phyloP scores from a whole-genome alignment of 2,888 invertebrate genomes.

The Cosmia trapezina region DNA sequence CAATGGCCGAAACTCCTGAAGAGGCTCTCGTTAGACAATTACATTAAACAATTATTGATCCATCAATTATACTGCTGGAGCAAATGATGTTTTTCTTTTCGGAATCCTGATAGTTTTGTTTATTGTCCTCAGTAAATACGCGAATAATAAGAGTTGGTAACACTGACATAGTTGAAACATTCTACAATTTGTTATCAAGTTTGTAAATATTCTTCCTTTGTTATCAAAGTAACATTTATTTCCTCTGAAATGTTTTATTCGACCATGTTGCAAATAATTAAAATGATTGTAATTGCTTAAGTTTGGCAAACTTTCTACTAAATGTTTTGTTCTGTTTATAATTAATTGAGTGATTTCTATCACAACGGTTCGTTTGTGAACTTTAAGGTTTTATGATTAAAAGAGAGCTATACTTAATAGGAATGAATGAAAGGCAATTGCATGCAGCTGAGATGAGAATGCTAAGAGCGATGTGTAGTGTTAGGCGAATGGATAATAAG shows the following conservation, averaged over 20 bases:
- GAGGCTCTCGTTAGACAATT: not conserved
- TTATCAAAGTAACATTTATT: constrained; percentile 12
- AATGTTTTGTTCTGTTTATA: constrained; percentile 29
- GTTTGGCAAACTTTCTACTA: constrained; percentile 37
- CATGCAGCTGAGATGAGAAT: too few species aligned
- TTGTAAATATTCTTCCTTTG: constrained; percentile 10
- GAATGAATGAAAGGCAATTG: too few species aligned
- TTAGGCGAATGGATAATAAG: too few species aligned
- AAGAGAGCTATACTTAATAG: too few species aligned
- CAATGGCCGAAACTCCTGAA: not conserved
- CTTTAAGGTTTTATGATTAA: not conserved
- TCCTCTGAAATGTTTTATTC: constrained; percentile 30
- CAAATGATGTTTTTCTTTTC: not conserved
- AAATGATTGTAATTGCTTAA: constrained; percentile 28
- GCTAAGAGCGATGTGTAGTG: too few species aligned
- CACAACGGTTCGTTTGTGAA: constrained; percentile 10
- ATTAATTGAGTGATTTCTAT: constrained; percentile 33
- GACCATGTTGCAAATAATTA: constrained; percentile 28
- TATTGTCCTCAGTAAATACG: not conserved
- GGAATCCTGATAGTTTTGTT: not conserved
- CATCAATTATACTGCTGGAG: too few species aligned
- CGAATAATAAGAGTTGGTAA: not conserved
- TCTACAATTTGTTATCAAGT: constrained; percentile 7
- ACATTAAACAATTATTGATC: not conserved
- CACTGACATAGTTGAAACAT: not conserved